Conservation (phyloP, 2,113 vertebrate species). For the Corythornis madagascariensis region DNA sequence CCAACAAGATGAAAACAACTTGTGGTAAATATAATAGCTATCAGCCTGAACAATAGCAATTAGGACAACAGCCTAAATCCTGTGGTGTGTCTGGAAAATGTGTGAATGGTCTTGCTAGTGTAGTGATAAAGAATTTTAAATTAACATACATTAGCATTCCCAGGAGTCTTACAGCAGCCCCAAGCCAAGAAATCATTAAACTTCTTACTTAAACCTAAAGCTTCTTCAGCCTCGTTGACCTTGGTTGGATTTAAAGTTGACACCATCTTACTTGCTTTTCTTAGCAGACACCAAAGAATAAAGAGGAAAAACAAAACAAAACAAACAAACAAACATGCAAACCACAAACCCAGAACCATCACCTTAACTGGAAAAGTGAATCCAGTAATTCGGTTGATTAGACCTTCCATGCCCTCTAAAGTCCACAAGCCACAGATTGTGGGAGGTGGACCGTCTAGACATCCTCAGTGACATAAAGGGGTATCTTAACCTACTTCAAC, state of each 20-base stretch:
- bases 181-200: background rate
- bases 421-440: background rate
- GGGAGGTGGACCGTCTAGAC: background rate
- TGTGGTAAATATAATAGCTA: constrained; percentile 47
- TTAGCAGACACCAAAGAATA: background rate
- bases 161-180: background rate
- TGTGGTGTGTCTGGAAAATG: constrained; percentile 22
- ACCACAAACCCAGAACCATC: background rate
- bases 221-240: background rate
- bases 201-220: background rate
- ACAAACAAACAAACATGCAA: background rate
- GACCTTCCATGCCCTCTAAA: background rate
- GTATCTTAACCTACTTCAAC: background rate
- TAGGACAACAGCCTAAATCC: constrained; percentile 54
- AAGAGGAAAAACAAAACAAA: too few relatives aligned
- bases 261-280: background rate
- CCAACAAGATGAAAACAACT: constrained; percentile 50
- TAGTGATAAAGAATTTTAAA: constrained; percentile 47
- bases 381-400: background rate
- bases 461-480: background rate
- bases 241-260: background rate
- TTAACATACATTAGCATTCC: constrained; percentile 33
- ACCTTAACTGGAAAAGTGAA: background rate
- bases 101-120: constrained; percentile 51
- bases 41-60: constrained; percentile 55